phyloP scores from a whole-genome alignment of 2,888 invertebrate species.

The Myopa tessellatipennis region DNA sequence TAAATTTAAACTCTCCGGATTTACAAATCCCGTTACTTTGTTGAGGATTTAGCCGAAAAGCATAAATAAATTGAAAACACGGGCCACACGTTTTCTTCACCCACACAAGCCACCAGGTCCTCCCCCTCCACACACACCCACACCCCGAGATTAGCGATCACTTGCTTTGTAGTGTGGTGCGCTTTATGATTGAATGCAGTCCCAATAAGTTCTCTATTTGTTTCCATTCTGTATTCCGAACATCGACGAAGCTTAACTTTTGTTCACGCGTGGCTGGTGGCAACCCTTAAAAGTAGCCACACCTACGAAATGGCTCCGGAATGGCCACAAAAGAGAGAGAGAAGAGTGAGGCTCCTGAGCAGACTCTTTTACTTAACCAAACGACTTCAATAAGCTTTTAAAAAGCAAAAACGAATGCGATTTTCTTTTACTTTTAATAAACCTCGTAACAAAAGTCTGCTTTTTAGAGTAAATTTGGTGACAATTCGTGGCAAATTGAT shows the following conservation, averaged over 20 bases:
- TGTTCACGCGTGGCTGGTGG: background rate
- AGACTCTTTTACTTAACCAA: too few species aligned
- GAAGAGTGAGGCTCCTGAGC: background rate
- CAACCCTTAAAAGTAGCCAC: background rate
- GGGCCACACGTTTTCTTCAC: slow-evolving; percentile 1
- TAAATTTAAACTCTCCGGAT: background rate
- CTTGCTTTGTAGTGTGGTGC: background rate
- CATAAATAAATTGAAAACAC: slow-evolving; percentile 4
- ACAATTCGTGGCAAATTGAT: too few species aligned
- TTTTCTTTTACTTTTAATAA: too few species aligned
- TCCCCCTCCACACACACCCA: background rate
- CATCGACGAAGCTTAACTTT: slow-evolving; percentile 6
- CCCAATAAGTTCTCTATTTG: slow-evolving; percentile 22
- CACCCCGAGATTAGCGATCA: background rate
- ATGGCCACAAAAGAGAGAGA: background rate
- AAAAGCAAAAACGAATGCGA: too few species aligned
- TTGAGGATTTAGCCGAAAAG: slow-evolving; percentile 3
- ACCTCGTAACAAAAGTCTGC: too few species aligned
- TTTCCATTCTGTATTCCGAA: slow-evolving; percentile 5
- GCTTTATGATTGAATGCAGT: slow-evolving; percentile 7
- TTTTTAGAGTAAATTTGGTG: too few species aligned
- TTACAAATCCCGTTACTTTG: slow-evolving; percentile 28
- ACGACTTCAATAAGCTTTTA: too few species aligned
- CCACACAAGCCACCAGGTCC: background rate
- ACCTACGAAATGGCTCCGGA: background rate